These are phyloP conservation scores for Ispidina lecontei DNA, from an alignment of 2,797 vertebrate species.

Conservation along the genomic window DNA sequence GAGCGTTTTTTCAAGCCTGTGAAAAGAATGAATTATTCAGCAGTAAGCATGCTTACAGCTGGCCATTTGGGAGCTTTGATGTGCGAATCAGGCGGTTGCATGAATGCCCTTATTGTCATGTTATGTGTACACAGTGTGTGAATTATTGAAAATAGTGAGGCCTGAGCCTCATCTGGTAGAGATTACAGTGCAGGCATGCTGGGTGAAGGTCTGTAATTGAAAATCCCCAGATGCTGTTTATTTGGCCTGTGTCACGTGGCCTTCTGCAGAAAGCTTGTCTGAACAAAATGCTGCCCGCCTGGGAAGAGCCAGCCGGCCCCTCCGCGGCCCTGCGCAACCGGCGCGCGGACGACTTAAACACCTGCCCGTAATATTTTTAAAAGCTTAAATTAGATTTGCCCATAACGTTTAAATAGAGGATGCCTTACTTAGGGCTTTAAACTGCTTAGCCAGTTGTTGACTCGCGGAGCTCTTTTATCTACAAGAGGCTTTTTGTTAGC, in stretches of 20 bases:
- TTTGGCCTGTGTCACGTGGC: conserved; percentile 88
- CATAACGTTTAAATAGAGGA: conserved; percentile 78
- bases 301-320: conserved; percentile 70
- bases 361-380: conserved; percentile 82
- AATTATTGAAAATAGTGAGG: conserved; percentile 97
- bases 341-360: conserved; percentile 72
- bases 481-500: conserved; percentile 76
- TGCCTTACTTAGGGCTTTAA: conserved; percentile 78
- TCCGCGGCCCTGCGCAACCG: conserved; percentile 34
- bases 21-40: conserved; percentile 98
- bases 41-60: conserved; percentile 98
- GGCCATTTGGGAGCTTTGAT: conserved; percentile 98
- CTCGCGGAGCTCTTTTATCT: conserved; percentile 76
- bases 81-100: conserved; percentile 93
- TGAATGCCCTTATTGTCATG: conserved; percentile 99
- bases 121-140: conserved; percentile 97
- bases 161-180: conserved; percentile 91
- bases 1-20: conserved; percentile 88
- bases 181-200: conserved; percentile 92
- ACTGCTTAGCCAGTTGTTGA: conserved; percentile 82
- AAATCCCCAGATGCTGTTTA: conserved; percentile 94
- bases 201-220: conserved; percentile 87
- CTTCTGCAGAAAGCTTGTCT: conserved; percentile 79
- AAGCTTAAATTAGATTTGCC: conserved; percentile 81
- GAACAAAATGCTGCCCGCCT: conserved; percentile 81